These are phyloP conservation scores for Grantiella picta DNA, from an alignment of 2,113 vertebrate species.

Conservation along the genomic window DNA sequence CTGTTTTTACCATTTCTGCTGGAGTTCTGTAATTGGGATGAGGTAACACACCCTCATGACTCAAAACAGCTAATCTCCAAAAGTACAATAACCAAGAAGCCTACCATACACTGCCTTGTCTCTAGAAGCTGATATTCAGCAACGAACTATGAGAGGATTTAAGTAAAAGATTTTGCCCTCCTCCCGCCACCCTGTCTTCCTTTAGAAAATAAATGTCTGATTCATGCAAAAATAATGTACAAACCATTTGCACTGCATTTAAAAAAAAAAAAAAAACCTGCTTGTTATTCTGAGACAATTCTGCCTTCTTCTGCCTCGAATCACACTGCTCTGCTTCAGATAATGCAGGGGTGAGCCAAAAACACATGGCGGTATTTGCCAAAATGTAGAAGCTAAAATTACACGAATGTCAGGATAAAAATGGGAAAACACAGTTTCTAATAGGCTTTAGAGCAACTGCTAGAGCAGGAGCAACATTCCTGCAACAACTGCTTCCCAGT, in stretches of 20 bases:
- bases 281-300: conserved; percentile 60
- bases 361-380: neutral
- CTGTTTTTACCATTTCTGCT: conserved; percentile 50
- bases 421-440: neutral
- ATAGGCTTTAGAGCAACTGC: neutral
- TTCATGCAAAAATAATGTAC: conserved; percentile 59
- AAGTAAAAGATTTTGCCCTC: conserved; percentile 32
- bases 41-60: conserved; percentile 51
- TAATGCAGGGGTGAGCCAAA: conserved; percentile 52
- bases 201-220: conserved; percentile 52
- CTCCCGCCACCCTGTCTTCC: neutral
- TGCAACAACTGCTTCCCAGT: neutral
- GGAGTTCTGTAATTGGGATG: conserved; percentile 38
- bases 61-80: conserved; percentile 57
- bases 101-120: neutral
- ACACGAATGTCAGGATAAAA: neutral
- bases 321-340: conserved; percentile 33
- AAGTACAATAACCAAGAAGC: conserved; percentile 23
- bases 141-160: conserved; percentile 42
- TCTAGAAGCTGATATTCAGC: conserved; percentile 15
- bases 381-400: conserved; percentile 48
- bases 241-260: conserved; percentile 38
- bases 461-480: conserved; percentile 4
- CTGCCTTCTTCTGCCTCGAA: conserved; percentile 51
- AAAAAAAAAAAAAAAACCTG: conserved; percentile 23